Evolutionary conservation across 2,797 vertebrate species (phyloP).

Genomic region (Lindbergichthys nudifrons): DNA sequence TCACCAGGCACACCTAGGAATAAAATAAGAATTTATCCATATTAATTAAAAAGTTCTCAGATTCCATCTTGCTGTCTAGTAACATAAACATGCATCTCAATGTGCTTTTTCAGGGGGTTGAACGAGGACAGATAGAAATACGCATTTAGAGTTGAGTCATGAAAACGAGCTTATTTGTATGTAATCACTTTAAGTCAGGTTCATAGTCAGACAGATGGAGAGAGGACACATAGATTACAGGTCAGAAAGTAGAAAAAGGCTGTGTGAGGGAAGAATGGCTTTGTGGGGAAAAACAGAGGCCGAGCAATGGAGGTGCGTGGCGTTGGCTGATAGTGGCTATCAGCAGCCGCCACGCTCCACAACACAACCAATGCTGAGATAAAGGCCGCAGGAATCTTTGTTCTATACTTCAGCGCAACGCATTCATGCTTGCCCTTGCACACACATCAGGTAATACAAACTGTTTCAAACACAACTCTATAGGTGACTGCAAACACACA

Average conservation of each 20-base stretch:
- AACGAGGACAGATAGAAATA: conserved; percentile 7
- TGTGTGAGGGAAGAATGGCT: conserved; percentile 10
- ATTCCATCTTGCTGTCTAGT: not conserved
- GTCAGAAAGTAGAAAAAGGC: conserved; percentile 30
- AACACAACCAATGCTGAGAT: conserved; percentile 66
- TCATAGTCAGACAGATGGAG: conserved; percentile 26
- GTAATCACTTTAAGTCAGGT: conserved; percentile 11
- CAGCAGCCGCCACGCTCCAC: conserved; percentile 60
- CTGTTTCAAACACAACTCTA: conserved; percentile 7
- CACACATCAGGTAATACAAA: conserved; percentile 32
- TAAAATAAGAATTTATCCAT: not conserved
- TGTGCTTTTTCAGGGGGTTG: not conserved
- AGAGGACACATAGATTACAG: conserved; percentile 34
- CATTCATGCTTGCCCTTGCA: conserved; percentile 18
- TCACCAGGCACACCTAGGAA: not conserved
- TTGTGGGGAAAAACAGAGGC: conserved; percentile 1
- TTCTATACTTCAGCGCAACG: conserved; percentile 40
- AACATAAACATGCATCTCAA: conserved; percentile 7
- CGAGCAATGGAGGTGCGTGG: conserved; percentile 45
- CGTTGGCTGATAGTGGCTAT: conserved; percentile 73
- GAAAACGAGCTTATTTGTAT: not conserved
- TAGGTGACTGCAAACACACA: not conserved
- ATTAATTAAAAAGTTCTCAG: not conserved
- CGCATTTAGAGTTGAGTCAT: not conserved
- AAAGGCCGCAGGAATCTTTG: conserved; percentile 67